Evolutionary conservation across 2,888 invertebrate species (phyloP), one percentile per base, ranked within the genome.

Genomic region (Notocelia uddmanniana): DNA sequence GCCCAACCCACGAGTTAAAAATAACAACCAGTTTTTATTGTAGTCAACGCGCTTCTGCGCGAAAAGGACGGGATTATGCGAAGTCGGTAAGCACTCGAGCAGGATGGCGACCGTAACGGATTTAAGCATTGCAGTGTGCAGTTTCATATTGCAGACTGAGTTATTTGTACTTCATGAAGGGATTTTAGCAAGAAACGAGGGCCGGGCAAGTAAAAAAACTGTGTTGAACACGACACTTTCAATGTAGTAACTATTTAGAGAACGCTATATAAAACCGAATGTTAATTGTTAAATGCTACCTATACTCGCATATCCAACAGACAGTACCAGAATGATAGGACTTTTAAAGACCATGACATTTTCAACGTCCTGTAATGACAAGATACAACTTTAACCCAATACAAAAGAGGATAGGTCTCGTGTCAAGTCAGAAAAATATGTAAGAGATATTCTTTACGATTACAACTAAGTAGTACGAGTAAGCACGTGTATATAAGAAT

Each of bases 1-100:
- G 89, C 86, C 89, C 89, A 89, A 86, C 88, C 86, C 87, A 85
- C 85, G 84, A 91, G 91, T 91, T 92, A 92, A 92, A 92, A 92
- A 92, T 93, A 93, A 92, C 90, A 89, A 90, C 90, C 91, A 89
- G 91, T 92, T 92, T 92, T 92, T 92, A 90, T 89, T 91, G 88
- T 89, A 87, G 84, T 84, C 83, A 88, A 83, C 89, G 86, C 88
- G 87, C 85, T 83, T 87, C 81, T 75, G 91, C 82, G 89, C 83
- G 89, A 92, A 83, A 90, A 88, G 87, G 92, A 92, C 82, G 80
- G 87, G 83, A 78, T 83, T 84, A 90, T 85, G 86, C 86, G 85
- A 85, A 83, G 82, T 77, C 73, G 74, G 76, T 71, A 81, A 85
- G 83, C 83, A 87, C 85, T 83, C 74, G 89, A 91, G 78, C 85